A percentile compares a stretch with the other conserved stretches of the same genome.
Conservation (phyloP, 2,797 vertebrate genomes). For the Silurus lanzhouensis region DNA sequence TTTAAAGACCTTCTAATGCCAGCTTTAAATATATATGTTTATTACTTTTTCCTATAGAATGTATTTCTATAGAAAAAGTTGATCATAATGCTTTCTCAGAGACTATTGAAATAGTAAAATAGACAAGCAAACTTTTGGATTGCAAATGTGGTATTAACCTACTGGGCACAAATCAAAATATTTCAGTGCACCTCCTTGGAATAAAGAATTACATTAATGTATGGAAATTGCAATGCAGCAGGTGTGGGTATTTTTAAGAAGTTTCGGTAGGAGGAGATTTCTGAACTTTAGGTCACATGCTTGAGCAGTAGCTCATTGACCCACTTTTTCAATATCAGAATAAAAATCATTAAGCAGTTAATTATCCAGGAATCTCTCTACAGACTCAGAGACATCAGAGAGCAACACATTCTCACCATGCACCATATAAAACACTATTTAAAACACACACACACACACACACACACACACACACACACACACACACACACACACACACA, state of each 20-base stretch:
- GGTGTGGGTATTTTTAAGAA: background rate
- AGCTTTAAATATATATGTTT: background rate
- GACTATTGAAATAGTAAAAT: background rate
- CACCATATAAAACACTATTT: background rate
- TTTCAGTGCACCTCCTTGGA: background rate
- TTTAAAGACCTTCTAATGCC: background rate
- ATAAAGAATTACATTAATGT: background rate
- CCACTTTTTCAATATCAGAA: slow-evolving; percentile 54
- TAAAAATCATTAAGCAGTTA: slow-evolving; percentile 68
- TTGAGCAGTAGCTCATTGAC: slow-evolving; percentile 53
- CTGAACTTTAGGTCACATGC: slow-evolving; percentile 35
- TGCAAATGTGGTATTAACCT: background rate
- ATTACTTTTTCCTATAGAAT: background rate
- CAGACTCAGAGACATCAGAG: slow-evolving; percentile 50
- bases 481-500: slow-evolving; percentile 9
- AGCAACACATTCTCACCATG: slow-evolving; percentile 54
- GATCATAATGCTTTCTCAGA: slow-evolving; percentile 5
- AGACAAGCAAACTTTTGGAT: background rate
- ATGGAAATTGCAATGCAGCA: background rate
- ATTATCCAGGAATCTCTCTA: slow-evolving; percentile 62
- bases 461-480: background rate
- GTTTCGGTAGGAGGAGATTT: slow-evolving; percentile 6
- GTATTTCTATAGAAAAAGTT: background rate
- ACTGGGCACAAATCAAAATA: background rate
- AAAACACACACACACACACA: slow-evolving; percentile 11